Evolutionary conservation across 2,113 vertebrate species (phyloP).

Genomic region (Eurystomus gularis): DNA sequence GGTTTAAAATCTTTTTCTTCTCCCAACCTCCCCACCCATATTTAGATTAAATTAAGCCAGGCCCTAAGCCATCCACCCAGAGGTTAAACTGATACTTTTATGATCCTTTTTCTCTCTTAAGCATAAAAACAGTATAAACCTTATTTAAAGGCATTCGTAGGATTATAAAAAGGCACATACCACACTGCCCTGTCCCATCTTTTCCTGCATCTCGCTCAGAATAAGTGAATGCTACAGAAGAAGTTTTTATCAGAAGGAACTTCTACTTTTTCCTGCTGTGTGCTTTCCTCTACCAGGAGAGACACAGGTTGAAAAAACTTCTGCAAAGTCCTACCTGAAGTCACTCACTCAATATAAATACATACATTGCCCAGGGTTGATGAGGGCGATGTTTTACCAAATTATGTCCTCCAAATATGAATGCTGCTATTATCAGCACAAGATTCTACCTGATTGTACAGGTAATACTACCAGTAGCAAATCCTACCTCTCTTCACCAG

Average conservation of each 20-base stretch:
- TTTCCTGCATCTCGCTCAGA: background rate
- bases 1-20: background rate
- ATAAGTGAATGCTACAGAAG: background rate
- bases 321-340: background rate
- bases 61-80: background rate
- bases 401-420: background rate
- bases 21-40: fast-evolving
- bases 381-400: background rate
- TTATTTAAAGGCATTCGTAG: background rate
- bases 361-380: background rate
- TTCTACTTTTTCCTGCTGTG: background rate
- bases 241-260: background rate
- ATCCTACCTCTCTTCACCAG: background rate
- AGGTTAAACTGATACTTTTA: background rate
- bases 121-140: background rate
- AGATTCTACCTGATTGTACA: background rate
- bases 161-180: background rate
- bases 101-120: background rate
- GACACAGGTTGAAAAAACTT: background rate
- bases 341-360: background rate
- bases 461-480: background rate
- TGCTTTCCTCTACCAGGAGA: background rate
- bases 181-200: background rate
- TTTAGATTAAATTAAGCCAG: background rate
- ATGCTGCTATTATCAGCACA: background rate